These are phyloP conservation scores for Liolophura sinensis DNA, from an alignment of 1,140 invertebrate species.

Conservation along the genomic window DNA sequence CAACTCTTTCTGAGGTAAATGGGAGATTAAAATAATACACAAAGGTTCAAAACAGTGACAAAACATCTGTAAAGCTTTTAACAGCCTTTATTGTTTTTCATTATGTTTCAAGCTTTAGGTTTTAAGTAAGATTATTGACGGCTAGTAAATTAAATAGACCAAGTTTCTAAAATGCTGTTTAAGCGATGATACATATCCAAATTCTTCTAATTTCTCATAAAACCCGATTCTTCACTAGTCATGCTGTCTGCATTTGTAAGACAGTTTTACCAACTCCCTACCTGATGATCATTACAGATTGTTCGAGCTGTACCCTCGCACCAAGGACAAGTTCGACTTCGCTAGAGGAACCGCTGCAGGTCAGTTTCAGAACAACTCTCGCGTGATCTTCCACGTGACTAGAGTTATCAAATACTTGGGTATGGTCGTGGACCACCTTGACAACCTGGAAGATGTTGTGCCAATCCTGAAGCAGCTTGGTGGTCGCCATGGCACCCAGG, in stretches of 20 bases:
- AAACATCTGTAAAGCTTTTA: neutral
- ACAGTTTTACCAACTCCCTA: no score
- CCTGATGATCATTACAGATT: constrained; percentile 2
- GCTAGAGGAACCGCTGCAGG: constrained; percentile 13
- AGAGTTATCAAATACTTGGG: constrained; percentile 17
- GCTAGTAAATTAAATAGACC: no score
- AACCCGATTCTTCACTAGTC: no score
- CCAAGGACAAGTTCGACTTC: constrained; percentile 14
- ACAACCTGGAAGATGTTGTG: constrained; percentile 13
- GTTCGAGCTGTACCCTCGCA: constrained; percentile 9
- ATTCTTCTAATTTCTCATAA: no score
- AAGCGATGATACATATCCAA: no score
- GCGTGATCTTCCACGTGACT: constrained; percentile 18
- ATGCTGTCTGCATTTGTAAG: no score
- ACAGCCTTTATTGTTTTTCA: no score
- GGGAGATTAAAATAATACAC: neutral
- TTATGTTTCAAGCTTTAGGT: no score
- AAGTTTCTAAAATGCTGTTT: no score
- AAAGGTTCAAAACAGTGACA: neutral
- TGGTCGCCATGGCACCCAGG: constrained; percentile 11
- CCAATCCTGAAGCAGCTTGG: constrained; percentile 18
- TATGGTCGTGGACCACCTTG: constrained; percentile 17
- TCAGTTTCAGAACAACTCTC: constrained; percentile 16
- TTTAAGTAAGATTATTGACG: no score
- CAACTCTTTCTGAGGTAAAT: constrained; percentile 13